These are phyloP conservation scores for Neosalanx taihuensis DNA, from an alignment of 2,797 vertebrate genomes.

Conservation along the genomic window DNA sequence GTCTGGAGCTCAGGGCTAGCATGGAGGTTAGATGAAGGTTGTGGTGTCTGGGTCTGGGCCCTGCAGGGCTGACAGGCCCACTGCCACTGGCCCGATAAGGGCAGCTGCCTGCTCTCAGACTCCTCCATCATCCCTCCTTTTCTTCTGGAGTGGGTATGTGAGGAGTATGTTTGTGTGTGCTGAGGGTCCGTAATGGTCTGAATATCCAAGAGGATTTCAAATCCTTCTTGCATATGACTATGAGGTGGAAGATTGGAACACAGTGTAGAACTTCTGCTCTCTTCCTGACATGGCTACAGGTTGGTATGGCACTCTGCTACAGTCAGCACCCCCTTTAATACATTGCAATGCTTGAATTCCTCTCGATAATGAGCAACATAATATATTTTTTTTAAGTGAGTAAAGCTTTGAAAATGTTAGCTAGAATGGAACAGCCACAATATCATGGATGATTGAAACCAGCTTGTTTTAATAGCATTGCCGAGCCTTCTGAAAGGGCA, in stretches of 20 bases:
- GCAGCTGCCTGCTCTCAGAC: conserved; percentile 18
- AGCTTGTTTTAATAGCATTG: conserved; percentile 49
- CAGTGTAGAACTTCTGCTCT: no score
- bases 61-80: conserved; percentile 5
- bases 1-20: not conserved
- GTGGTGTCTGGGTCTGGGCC: conserved; percentile 7
- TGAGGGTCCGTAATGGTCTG: no score
- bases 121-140: conserved; percentile 6
- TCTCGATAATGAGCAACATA: conserved; percentile 53
- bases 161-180: no score
- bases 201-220: not conserved
- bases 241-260: no score
- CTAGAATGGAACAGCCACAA: conserved; percentile 48
- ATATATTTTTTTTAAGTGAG: conserved; percentile 49
- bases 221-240: not conserved
- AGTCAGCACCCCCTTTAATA: conserved; percentile 29
- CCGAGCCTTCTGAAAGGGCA: conserved; percentile 54
- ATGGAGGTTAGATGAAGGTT: conserved; percentile 12
- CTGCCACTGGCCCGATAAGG: conserved; percentile 26
- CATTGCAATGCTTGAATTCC: conserved; percentile 63
- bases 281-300: not conserved
- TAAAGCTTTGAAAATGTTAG: conserved; percentile 46
- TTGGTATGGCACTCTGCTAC: conserved; percentile 3
- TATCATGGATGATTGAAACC: conserved; percentile 58
- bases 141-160: not conserved